Conservation (phyloP, 2,113 vertebrate genomes). For the Paradoxurus hermaphroditus region DNA sequence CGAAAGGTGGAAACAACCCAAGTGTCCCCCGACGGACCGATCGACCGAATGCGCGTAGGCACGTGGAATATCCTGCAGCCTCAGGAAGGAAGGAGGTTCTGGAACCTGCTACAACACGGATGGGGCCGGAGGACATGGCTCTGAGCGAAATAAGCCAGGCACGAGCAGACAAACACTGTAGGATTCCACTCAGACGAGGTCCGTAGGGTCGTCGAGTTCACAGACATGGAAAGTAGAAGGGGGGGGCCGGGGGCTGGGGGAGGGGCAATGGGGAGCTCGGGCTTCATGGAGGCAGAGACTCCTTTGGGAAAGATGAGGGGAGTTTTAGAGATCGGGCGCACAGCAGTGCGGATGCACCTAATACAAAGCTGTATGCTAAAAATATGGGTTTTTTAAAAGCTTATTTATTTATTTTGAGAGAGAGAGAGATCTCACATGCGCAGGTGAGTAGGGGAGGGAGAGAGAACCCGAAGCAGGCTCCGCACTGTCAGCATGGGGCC, state of each 20-base stretch:
- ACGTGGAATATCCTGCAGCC: too few relatives aligned
- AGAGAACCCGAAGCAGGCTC: too few relatives aligned
- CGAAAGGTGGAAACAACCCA: not conserved
- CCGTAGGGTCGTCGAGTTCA: not conserved
- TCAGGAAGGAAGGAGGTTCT: not conserved
- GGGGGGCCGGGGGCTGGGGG: not conserved
- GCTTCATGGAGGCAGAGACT: not conserved
- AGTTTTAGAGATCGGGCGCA: accelerated
- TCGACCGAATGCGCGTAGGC: too few relatives aligned
- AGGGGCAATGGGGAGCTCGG: accelerated
- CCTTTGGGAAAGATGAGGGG: accelerated
- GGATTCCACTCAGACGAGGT: not conserved
- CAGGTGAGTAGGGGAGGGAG: too few relatives aligned
- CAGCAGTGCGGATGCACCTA: accelerated
- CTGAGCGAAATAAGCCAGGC: too few relatives aligned
- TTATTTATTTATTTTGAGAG: too few relatives aligned
- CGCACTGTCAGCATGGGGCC: too few relatives aligned
- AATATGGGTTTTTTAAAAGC: too few relatives aligned
- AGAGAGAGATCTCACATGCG: too few relatives aligned
- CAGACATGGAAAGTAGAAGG: not conserved
- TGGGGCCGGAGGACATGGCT: accelerated
- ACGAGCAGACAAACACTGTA: not conserved
- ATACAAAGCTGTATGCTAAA: too few relatives aligned
- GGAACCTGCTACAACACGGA: not conserved
- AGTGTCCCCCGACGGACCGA: accelerated